Evolutionary conservation across 2,797 vertebrate genomes (phyloP).

Genomic region (Sardinella longiceps): DNA sequence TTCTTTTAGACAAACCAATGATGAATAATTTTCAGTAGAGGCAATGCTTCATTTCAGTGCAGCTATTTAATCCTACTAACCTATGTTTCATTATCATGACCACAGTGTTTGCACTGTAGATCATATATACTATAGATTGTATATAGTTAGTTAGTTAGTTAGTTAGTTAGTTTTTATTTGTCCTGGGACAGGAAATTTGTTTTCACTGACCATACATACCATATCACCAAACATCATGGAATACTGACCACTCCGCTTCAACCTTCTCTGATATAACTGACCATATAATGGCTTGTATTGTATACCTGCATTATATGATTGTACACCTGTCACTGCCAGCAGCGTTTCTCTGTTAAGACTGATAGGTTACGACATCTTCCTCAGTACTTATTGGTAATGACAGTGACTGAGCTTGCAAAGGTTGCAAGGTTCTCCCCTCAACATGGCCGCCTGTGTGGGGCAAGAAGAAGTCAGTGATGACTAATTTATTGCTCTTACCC

Average conservation of each 20-base stretch:
- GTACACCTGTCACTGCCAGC: neutral
- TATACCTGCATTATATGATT: neutral
- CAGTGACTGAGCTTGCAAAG: neutral
- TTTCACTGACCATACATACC: no score
- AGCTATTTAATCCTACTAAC: neutral
- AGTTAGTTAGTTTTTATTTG: no score
- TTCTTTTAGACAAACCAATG: neutral
- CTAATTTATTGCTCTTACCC: constrained; percentile 10
- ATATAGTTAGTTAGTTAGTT: no score
- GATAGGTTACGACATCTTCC: neutral
- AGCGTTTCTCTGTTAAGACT: neutral
- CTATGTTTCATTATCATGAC: neutral
- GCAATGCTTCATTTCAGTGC: neutral
- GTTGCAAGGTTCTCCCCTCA: neutral
- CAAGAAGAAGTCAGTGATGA: neutral
- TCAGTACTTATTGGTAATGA: neutral
- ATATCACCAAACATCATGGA: no score
- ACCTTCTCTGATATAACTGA: no score
- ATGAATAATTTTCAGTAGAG: neutral
- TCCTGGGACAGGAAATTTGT: no score
- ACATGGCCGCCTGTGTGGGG: neutral
- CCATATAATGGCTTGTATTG: no score
- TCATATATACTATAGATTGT: no score
- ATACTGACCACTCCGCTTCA: no score
- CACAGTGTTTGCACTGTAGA: neutral